These are phyloP conservation scores for Drosophila engyochracea DNA, from an alignment of 2,888 invertebrate species.

Conservation along the genomic window DNA sequence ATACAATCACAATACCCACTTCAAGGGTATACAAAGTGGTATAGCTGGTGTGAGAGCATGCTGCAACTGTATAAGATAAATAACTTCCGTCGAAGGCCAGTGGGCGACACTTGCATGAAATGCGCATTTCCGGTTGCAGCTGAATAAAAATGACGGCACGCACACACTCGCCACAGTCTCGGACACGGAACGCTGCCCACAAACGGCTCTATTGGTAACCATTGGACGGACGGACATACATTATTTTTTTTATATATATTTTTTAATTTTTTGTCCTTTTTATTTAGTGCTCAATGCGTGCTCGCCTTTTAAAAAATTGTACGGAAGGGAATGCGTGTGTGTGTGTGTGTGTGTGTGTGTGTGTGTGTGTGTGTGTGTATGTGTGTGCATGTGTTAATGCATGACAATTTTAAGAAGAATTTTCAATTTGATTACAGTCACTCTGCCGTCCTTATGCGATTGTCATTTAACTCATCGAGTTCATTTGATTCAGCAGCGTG, in stretches of 20 bases:
- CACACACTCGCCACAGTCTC: slow-evolving; percentile 24
- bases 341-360: not conserved
- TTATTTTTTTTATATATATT: not conserved
- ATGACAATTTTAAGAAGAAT: slow-evolving; percentile 23
- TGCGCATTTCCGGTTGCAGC: slow-evolving; percentile 57
- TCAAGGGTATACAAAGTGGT: not conserved
- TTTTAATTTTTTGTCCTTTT: not conserved
- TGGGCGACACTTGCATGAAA: slow-evolving; percentile 64
- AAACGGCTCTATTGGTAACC: slow-evolving; percentile 38
- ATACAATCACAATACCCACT: not conserved
- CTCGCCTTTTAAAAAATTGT: slow-evolving; percentile 24
- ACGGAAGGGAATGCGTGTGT: not conserved
- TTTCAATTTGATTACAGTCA: slow-evolving; percentile 39
- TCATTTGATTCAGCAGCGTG: slow-evolving; percentile 66
- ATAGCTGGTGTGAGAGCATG: not conserved
- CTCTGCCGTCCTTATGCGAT: slow-evolving; percentile 1
- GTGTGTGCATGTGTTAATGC: not conserved
- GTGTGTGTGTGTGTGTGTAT: slow-evolving; percentile 3
- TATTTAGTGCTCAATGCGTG: slow-evolving; percentile 6
- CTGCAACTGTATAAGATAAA: slow-evolving; percentile 57
- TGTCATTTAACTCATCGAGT: slow-evolving; percentile 23
- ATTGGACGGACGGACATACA: not conserved
- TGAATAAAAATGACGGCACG: slow-evolving; percentile 56
- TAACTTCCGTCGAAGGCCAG: slow-evolving; percentile 61
- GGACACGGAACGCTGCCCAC: slow-evolving; percentile 39